Evolutionary conservation across 2,797 vertebrate genomes (phyloP), one percentile per base, ranked within the genome.

Genomic region (Enteromius fasciolatus): DNA sequence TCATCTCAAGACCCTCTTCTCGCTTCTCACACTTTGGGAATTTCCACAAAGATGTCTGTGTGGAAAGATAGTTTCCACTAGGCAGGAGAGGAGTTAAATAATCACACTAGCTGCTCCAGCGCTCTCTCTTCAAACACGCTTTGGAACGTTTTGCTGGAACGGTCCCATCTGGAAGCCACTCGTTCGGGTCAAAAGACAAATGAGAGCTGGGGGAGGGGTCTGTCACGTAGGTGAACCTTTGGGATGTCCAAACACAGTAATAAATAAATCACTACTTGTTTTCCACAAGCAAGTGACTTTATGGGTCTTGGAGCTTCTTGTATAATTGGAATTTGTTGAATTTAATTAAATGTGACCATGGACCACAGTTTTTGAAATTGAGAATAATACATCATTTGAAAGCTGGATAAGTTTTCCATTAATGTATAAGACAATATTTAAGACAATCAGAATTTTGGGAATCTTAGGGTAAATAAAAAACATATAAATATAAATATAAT

Each of bases 121-220:
- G 86, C 83, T 86, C 86, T 88, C 77, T 70, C 54, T 52, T 66
- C 81, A 86, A 87, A 86, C 83, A 90, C 44, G n/a, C 85, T 89
- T 88, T 87, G 28, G 83, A 87, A 85, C 61, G 66, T 50, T 28
- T 85, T 59, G 78, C 86, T 87, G 87, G 87, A 83, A 86, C 18
- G n/a, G 44, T 75, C 86, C 89, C 91, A 92, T 93, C 89, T 93
- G 93, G 89, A 90, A 86, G 48, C 70, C 81, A 84, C 84, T 86
- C 57, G 39, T 23, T 14, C 59, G 59, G 76, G 83, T 81, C 57
- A 81, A 75, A 82, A 76, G 83, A 76, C 54, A 78, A 76, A 83
- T 84, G 85, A 73, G 61, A 12, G 41, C 52, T 57, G 67, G 44
- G 76, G 64, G 48, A 59, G 75, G 64, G 67, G 23, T 23, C 68